phyloP scores from a whole-genome alignment of 2,888 invertebrate species.

The Xylophagus ater region DNA sequence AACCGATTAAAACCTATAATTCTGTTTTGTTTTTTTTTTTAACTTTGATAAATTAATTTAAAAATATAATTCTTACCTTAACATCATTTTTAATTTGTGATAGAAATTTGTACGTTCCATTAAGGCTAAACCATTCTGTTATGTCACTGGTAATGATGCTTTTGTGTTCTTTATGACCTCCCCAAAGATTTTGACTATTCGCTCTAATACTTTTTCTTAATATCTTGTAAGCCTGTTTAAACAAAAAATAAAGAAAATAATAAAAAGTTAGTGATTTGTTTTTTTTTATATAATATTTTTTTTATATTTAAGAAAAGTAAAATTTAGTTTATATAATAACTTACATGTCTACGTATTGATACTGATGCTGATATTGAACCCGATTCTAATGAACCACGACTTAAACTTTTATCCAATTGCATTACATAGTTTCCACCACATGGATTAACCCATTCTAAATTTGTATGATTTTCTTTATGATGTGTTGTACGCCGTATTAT shows the following conservation, averaged over 20 bases:
- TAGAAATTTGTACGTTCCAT: constrained; percentile 29
- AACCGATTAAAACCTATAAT: too few species aligned
- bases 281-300: too few species aligned
- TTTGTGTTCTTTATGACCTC: too few species aligned
- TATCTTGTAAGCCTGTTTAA: constrained; percentile 8
- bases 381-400: not conserved
- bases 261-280: too few species aligned
- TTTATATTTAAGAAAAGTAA: not conserved
- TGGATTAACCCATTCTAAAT: constrained; percentile 31
- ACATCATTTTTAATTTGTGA: constrained; percentile 22
- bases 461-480: constrained; percentile 7
- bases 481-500: too few species aligned
- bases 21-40: too few species aligned
- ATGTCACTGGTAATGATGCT: constrained; percentile 26
- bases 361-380: not conserved
- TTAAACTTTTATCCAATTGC: not conserved
- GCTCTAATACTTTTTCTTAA: constrained; percentile 8
- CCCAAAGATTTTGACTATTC: constrained; percentile 3
- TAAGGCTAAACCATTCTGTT: constrained; percentile 20
- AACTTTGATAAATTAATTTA: too few species aligned
- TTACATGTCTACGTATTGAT: constrained; percentile 6
- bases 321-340: not conserved
- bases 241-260: constrained; percentile 1
- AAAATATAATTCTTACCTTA: constrained; percentile 10
- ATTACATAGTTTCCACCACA: constrained; percentile 24